These are phyloP conservation scores for Rhagoletis zephyria DNA, from an alignment of 1,140 invertebrate genomes.

Conservation along the genomic window DNA sequence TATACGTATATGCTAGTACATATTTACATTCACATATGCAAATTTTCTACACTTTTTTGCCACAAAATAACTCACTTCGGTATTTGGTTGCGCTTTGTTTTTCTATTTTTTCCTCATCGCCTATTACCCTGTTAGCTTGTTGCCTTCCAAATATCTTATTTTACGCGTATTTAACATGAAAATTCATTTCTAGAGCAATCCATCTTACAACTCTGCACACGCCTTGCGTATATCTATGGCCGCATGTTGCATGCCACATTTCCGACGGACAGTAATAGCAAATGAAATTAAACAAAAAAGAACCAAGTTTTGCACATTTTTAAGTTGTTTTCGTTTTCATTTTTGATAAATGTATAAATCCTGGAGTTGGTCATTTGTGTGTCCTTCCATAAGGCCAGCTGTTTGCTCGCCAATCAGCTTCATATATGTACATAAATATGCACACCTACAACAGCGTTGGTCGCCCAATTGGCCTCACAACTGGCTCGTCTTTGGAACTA, in stretches of 20 bases:
- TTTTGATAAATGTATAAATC: not conserved
- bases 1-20: too few species aligned
- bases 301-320: not conserved
- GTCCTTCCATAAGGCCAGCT: not conserved
- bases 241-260: constrained; percentile 42
- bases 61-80: too few species aligned
- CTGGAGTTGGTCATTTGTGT: constrained; percentile 19
- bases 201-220: constrained; percentile 16
- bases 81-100: too few species aligned
- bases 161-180: constrained; percentile 33
- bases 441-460: not conserved
- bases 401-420: not conserved
- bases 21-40: too few species aligned
- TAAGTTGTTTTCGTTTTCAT: not conserved
- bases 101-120: not conserved
- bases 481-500: constrained; percentile 58
- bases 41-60: too few species aligned
- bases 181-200: constrained; percentile 46
- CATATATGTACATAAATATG: not conserved
- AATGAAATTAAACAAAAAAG: constrained; percentile 8
- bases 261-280: not conserved
- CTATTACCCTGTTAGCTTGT: not conserved
- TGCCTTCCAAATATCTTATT: constrained; percentile 12
- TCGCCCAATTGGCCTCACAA: not conserved
- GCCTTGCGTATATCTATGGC: too few species aligned